Evolutionary conservation across 2,888 invertebrate genomes (phyloP), one percentile per base, ranked within the genome.

Genomic region (Drosophila affinis): DNA sequence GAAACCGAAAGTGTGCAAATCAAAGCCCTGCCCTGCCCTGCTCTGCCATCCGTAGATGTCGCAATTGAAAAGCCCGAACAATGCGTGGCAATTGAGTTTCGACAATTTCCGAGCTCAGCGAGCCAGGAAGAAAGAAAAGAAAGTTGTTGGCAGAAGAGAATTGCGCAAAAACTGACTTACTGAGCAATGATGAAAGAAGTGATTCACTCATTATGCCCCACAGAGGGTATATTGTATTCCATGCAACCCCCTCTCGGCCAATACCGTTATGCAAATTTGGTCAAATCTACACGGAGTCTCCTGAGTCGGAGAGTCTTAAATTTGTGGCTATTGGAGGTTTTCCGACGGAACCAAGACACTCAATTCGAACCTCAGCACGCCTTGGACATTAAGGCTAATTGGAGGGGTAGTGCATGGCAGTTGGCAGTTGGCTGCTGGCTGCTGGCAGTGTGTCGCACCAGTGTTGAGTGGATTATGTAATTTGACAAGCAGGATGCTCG

Each of bases 1-100:
- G 72, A 69, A 65, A 74, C 77, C 53, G 77, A 86, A 86, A 84
- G 76, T 81, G 83, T 78, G 81, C 86, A 84, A 75, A 75, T 73
- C 78, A 72, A 72, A 57, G 74, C 70, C 77, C 77, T 68, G 32
- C 68, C 77, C 59, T 24, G 24, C 24, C 5, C 24, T 24, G 24
- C 5, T 5, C 24, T 24, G 5, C 62, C 63, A 48, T 44, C 27
- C 34, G 52, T 34, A 10, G 51, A 44, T 68, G 77, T 63, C 52
- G 74, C 77, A 79, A 75, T 77, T 72, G 32, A 48, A 72, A 67
- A 68, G 60, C 55, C 70, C 71, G 55, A 80, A 83, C 86, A 83
- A 83, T 70, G 83, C 81, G 72, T 71, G 18, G 58, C 72, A 71
- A 74, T 81, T 81, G 79, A 76, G 68, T 59, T 52, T 65, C 58